phyloP scores from a whole-genome alignment of 2,888 invertebrate genomes.

The Amiota minor region DNA sequence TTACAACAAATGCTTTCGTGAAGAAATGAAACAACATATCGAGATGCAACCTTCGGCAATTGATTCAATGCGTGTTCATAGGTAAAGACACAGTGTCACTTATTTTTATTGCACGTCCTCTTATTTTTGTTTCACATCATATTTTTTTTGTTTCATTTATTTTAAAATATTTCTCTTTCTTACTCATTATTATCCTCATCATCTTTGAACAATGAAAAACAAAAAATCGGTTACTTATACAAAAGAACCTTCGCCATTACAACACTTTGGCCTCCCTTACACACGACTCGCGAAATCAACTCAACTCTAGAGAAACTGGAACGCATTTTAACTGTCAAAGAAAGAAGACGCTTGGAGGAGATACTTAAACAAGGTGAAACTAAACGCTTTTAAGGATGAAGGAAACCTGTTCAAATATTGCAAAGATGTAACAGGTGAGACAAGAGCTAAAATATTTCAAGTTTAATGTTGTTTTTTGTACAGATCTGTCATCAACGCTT shows the following conservation, averaged over 20 bases:
- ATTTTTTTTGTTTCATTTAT: conserved; percentile 44
- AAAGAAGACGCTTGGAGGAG: conserved; percentile 71
- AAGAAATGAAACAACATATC: conserved; percentile 72
- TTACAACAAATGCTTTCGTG: conserved; percentile 72
- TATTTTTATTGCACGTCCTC: background rate
- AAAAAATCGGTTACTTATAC: background rate
- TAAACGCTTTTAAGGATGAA: conserved; percentile 35
- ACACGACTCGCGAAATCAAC: conserved; percentile 72
- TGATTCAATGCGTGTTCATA: conserved; percentile 73
- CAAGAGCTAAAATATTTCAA: conserved; percentile 15
- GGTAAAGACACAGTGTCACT: conserved; percentile 53
- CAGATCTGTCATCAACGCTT: background rate
- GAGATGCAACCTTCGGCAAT: conserved; percentile 73
- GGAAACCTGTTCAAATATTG: too few relatives aligned
- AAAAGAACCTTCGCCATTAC: conserved; percentile 72
- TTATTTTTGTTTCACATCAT: background rate
- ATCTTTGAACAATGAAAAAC: background rate
- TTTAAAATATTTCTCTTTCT: conserved; percentile 31
- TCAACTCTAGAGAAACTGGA: conserved; percentile 71
- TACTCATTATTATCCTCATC: background rate
- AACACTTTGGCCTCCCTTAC: conserved; percentile 72
- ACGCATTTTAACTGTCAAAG: conserved; percentile 70
- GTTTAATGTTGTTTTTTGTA: background rate
- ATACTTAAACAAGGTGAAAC: conserved; percentile 64
- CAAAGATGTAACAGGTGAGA: conserved; percentile 1